Conservation (phyloP, 2,113 vertebrate species). For the Rousettus leschenaultii region DNA sequence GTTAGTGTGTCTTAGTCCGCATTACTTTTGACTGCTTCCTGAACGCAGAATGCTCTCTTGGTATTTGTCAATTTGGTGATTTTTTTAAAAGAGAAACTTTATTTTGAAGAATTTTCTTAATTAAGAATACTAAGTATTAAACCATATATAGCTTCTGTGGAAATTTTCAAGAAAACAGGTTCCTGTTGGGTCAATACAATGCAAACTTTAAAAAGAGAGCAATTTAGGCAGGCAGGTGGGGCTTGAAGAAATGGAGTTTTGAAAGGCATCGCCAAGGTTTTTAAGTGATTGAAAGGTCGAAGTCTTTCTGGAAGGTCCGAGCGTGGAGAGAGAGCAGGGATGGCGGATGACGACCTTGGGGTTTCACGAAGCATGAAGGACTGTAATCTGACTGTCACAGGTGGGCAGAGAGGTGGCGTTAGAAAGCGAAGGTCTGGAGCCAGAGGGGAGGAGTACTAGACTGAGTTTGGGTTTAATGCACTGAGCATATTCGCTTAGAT, state of each 20-base stretch:
- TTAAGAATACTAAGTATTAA: not conserved
- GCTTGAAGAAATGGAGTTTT: not conserved
- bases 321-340: rapidly evolving
- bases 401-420: not conserved
- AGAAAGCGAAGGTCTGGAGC: too few relatives aligned
- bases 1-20: not conserved
- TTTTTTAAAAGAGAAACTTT: not conserved
- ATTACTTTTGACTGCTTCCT: not conserved
- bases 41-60: not conserved
- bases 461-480: not conserved
- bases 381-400: not conserved
- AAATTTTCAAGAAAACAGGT: not conserved
- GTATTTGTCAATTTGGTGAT: not conserved
- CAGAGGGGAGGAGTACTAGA: not conserved
- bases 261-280: not conserved
- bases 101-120: not conserved
- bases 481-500: not conserved
- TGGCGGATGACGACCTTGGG: too few relatives aligned
- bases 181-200: not conserved
- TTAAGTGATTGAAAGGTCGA: not conserved
- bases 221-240: not conserved
- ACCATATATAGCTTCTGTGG: not conserved
- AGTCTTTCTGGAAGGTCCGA: not conserved
- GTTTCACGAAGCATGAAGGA: not conserved
- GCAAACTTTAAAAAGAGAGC: not conserved